Evolutionary conservation across 2,888 invertebrate genomes (phyloP), one percentile per base, ranked within the genome.

Genomic region (Caenorhabditis sinica): DNA sequence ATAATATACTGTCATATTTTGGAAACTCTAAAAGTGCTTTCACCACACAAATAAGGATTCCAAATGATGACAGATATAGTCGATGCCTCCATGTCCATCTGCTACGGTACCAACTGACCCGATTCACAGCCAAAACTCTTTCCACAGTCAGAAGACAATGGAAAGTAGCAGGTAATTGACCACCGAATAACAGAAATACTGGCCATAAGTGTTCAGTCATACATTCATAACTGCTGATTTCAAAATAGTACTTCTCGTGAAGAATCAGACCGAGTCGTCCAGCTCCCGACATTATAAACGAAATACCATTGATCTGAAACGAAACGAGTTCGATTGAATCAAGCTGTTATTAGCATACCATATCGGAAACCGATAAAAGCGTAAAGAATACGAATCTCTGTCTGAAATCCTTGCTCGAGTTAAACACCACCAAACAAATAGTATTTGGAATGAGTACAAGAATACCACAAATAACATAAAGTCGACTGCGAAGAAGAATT

Each of bases 291-390:
- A 81, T 60, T 13, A 88, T 83, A 25, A 88, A 88, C 0, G 86
- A 87, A 15, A 87, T 65, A n/a, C 88, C 88, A 49, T 88, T 88
- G 1, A 86, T 82, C 88, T 88, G 74, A 49, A 86, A 82, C 23
- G 40, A 0, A 9, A 49, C 0, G 9, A n/a, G n/a, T n/a, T n/a
- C n/a, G n/a, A n/a, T n/a, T n/a, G n/a, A n/a, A n/a, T n/a, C n/a
- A n/a, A n/a, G n/a, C n/a, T n/a, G n/a, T n/a, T n/a, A n/a, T n/a
- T n/a, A n/a, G n/a, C n/a, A n/a, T 76, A 88, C 87, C 83, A 87
- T 82, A 68, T 88, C 88, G 5, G 88, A 86, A 20, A 85, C 40
- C 8, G 73, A 84, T 8, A 84, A 68, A 61, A 88, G 53, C 13
- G 85, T 87, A 69, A 86, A 88, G 25, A 88, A 76, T 0, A 87